phyloP scores from a whole-genome alignment of 2,113 vertebrate species.

The Chaetops frenatus region DNA sequence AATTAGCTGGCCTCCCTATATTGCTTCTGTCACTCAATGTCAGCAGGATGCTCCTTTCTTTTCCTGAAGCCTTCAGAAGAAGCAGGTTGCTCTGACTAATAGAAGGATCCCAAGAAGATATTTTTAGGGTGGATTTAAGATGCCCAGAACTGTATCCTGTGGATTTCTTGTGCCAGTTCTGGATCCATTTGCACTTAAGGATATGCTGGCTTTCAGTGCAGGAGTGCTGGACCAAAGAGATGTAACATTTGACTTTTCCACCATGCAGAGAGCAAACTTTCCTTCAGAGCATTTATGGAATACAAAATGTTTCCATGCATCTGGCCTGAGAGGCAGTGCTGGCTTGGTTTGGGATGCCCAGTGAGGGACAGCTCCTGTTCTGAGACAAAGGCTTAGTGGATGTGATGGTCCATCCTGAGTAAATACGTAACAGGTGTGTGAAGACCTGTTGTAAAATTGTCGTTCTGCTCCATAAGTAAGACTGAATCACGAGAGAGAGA shows the following conservation, averaged over 20 bases:
- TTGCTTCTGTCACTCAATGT: conserved; percentile 17
- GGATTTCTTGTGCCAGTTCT: neutral
- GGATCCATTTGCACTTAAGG: neutral
- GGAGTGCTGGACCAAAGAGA: neutral
- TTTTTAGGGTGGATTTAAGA: neutral
- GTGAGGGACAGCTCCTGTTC: neutral
- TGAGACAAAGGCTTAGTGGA: neutral
- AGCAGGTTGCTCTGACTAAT: neutral
- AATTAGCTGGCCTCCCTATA: neutral
- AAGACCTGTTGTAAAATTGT: neutral
- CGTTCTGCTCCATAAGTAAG: neutral
- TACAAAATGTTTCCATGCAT: neutral
- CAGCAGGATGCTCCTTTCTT: neutral
- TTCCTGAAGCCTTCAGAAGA: neutral
- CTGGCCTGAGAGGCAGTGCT: neutral
- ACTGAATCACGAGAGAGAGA: neutral
- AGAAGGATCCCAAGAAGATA: neutral
- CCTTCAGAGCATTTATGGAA: neutral
- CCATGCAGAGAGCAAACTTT: neutral
- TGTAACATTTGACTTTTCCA: neutral
- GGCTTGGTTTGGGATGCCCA: neutral
- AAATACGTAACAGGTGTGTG: neutral
- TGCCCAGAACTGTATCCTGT: neutral
- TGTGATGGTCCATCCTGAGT: neutral
- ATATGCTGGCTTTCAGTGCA: neutral